Evolutionary conservation across 2,888 invertebrate species (phyloP), one percentile per base, ranked within the genome.

Genomic region (Apotomis betuletana): DNA sequence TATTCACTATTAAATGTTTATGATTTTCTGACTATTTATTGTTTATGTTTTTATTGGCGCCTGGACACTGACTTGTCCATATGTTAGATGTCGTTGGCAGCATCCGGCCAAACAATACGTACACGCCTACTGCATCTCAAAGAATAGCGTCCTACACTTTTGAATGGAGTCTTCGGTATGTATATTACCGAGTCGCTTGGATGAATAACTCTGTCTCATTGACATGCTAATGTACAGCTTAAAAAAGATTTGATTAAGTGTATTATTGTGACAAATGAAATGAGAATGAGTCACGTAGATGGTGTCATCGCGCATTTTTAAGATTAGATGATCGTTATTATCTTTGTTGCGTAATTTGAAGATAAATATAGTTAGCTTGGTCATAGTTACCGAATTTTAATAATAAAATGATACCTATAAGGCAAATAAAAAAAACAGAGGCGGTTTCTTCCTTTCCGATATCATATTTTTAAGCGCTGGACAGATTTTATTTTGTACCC

Each of bases 71-170:
- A 41, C 49, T 10, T 6, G 63, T 65, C 13, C 36, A 57, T 57
- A 57, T 15, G 15, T 12, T 44, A 46, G 44, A 64, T 36, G 46
- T 65, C 65, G 55, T 65, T 65, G 63, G 49, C 10, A 49, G 49
- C 51, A 67, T 67, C 71, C 67, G 67, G 67, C 71, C 54, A 41
- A 57, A 71, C 71, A 67, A 67, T 67, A 41, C 57, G 58, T 55
- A 36, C 57, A 49, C 71, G 67, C 71, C 71, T 71, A 62, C 71
- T 15, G 61, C 13, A 52, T 71, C 52, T 54, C 60, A 57, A 61
- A 71, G 71, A 71, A 71, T 62, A 65, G 65, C 61, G 67, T 71
- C 67, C 71, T 71, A 71, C 67, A 55, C 38, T 52, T 62, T 51
- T 67, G 55, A 67, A 71, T 71, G 51, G 67, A 55, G 41, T 36